Evolutionary conservation across 1,140 invertebrate species (phyloP).

Genomic region (Proales similis): DNA sequence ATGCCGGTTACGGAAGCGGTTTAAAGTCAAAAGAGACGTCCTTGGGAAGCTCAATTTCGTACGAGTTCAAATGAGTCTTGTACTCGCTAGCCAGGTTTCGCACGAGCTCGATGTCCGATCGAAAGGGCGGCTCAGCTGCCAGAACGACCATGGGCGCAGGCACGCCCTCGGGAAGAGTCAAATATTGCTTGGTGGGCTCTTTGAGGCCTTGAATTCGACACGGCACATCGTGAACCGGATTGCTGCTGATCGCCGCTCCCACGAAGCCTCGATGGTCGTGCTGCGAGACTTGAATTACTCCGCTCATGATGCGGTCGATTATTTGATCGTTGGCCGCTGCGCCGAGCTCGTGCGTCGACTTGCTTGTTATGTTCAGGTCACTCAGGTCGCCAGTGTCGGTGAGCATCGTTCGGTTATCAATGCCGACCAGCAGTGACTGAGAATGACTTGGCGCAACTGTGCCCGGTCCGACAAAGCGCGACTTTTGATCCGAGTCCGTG

Average conservation of each 20-base stretch:
- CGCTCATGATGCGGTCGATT: conserved; percentile 23
- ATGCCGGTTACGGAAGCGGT: not conserved
- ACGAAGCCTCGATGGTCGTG: not conserved
- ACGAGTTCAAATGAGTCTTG: conserved; percentile 12
- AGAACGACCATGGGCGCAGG: conserved; percentile 28
- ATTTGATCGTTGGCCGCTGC: not conserved
- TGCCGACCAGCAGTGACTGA: too few species aligned
- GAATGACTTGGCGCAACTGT: not conserved
- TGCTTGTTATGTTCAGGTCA: too few species aligned
- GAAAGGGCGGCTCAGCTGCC: conserved; percentile 19
- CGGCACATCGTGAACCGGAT: conserved; percentile 2
- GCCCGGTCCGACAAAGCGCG: conserved; percentile 22
- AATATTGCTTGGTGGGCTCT: conserved; percentile 3
- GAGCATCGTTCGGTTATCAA: too few species aligned
- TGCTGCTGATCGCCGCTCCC: not conserved
- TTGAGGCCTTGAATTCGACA: conserved; percentile 16
- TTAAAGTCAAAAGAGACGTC: conserved; percentile 36
- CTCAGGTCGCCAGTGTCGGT: too few species aligned
- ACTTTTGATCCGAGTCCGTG: conserved; percentile 37
- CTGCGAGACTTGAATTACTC: conserved; percentile 27
- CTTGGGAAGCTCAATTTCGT: conserved; percentile 5
- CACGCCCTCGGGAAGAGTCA: conserved; percentile 20
- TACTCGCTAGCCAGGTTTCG: conserved; percentile 15
- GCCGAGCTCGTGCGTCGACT: not conserved
- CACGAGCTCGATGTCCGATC: conserved; percentile 18